phyloP scores from a whole-genome alignment of 2,797 vertebrate species.

The Hemitrygon akajei region DNA sequence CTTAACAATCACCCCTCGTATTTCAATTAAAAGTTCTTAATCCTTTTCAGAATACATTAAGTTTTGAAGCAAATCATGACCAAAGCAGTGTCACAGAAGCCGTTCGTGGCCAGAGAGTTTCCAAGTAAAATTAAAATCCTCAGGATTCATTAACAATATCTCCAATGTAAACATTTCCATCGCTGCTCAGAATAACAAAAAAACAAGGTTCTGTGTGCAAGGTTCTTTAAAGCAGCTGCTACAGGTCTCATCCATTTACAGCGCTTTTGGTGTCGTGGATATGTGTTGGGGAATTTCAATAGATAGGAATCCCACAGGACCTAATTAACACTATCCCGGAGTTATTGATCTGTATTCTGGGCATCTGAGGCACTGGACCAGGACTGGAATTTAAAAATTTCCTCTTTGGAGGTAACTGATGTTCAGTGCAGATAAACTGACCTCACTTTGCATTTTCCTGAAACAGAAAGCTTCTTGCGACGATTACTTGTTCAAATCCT shows the following conservation, averaged over 20 bases:
- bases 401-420: not conserved
- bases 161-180: not conserved
- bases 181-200: not conserved
- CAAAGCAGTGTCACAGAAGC: not conserved
- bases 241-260: not conserved
- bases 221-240: not conserved
- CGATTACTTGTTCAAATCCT: not conserved
- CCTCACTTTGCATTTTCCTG: not conserved
- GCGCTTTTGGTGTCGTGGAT: not conserved
- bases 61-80: not conserved
- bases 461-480: not conserved
- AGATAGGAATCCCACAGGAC: not conserved
- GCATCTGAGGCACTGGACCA: not conserved
- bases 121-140: not conserved
- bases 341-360: not conserved
- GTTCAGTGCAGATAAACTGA: not conserved
- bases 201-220: not conserved
- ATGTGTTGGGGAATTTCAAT: conserved; percentile 7
- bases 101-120: not conserved
- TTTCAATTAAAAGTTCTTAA: not conserved
- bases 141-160: not conserved
- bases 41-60: not conserved
- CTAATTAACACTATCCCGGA: not conserved
- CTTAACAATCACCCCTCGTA: not conserved
- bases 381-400: not conserved